These are phyloP conservation scores for Leucopternis melanops DNA, from an alignment of 2,113 vertebrate genomes.

Conservation along the genomic window DNA sequence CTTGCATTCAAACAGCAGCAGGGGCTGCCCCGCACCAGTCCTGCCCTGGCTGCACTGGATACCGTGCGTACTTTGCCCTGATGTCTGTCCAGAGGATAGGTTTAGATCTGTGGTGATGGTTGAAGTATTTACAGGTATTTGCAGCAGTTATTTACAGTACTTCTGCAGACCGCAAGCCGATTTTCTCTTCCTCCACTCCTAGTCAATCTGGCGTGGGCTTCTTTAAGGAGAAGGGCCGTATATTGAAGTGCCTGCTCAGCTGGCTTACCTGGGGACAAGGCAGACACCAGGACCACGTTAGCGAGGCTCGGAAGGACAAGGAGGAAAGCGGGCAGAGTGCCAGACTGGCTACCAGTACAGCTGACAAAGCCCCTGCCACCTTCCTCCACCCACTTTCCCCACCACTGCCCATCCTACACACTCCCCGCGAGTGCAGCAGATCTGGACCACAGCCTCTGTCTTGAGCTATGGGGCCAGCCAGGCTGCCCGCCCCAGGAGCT, in stretches of 20 bases:
- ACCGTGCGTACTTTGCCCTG: background rate
- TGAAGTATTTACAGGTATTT: constrained; percentile 77
- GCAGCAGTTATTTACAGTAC: constrained; percentile 77
- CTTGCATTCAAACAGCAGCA: background rate
- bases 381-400: background rate
- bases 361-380: background rate
- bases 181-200: constrained; percentile 80
- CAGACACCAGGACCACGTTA: fast-evolving
- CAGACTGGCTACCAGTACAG: fast-evolving
- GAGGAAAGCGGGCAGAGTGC: background rate
- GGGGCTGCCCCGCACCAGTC: background rate
- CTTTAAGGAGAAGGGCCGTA: constrained; percentile 88
- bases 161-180: constrained; percentile 80
- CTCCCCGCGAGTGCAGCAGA: background rate
- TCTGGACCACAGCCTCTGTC: background rate
- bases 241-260: constrained; percentile 90
- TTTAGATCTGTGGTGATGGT: constrained; percentile 76
- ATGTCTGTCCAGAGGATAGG: constrained; percentile 44
- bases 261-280: constrained; percentile 81
- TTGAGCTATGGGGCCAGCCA: background rate
- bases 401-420: fast-evolving
- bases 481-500: too few relatives aligned
- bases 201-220: constrained; percentile 92
- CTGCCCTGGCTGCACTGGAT: constrained; percentile 24
- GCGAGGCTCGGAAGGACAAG: fast-evolving